Conservation (phyloP, 2,113 vertebrate species). For the Neotragus pygmaeus region DNA sequence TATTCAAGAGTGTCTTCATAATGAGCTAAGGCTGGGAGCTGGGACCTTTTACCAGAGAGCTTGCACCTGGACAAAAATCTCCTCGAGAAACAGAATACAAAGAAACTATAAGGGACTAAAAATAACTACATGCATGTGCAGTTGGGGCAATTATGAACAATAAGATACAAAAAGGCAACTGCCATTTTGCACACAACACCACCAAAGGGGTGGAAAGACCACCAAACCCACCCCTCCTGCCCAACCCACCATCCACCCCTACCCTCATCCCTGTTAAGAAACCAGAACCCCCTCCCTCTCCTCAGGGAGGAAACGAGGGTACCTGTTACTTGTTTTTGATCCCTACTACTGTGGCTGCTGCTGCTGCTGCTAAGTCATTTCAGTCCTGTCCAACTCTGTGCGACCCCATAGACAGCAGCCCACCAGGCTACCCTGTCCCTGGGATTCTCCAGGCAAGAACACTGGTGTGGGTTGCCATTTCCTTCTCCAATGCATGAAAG, state of each 20-base stretch:
- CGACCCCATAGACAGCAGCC: too few species aligned
- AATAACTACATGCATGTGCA: background rate
- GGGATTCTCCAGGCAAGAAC: too few species aligned
- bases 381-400: too few species aligned
- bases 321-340: background rate
- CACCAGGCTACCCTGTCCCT: too few species aligned
- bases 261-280: background rate
- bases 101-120: background rate
- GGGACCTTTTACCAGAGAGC: background rate
- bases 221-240: background rate
- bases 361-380: too few species aligned
- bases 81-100: background rate
- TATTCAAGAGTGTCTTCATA: background rate
- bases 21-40: background rate
- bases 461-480: too few species aligned
- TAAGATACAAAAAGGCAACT: background rate
- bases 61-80: background rate
- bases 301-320: background rate
- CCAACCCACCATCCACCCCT: background rate
- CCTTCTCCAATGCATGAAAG: too few species aligned
- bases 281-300: background rate
- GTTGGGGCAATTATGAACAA: background rate
- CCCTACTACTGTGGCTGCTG: background rate
- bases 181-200: background rate
- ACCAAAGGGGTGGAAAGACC: background rate